Conservation (phyloP, 2,888 invertebrate species). For the Tetheella fluctuosa region DNA sequence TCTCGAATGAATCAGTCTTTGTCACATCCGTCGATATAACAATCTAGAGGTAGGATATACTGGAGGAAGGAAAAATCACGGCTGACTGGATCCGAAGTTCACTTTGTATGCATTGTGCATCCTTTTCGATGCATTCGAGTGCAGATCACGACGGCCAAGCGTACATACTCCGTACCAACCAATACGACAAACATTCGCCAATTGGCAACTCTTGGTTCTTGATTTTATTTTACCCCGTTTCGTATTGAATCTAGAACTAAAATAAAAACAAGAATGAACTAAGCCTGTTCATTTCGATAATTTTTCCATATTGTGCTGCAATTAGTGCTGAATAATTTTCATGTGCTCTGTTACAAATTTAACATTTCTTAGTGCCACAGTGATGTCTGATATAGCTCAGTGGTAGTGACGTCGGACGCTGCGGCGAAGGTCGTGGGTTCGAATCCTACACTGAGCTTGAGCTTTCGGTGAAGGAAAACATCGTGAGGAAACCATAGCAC, state of each 20-base stretch:
- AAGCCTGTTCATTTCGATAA: constrained; percentile 7
- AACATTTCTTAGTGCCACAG: no score
- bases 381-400: no score
- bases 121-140: constrained; percentile 56
- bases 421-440: no score
- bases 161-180: constrained; percentile 51
- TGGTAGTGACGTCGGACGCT: no score
- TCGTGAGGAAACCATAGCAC: no score
- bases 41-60: constrained; percentile 51
- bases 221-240: constrained; percentile 60
- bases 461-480: no score
- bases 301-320: neutral
- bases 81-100: constrained; percentile 58
- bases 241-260: constrained; percentile 44
- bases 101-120: constrained; percentile 76
- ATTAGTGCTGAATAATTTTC: neutral
- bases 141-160: constrained; percentile 59
- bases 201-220: constrained; percentile 60
- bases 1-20: constrained; percentile 53
- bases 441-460: no score
- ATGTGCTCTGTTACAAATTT: no score
- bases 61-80: constrained; percentile 65
- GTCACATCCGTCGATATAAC: constrained; percentile 47
- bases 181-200: constrained; percentile 69
- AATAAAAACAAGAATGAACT: constrained; percentile 12